Conservation (phyloP, 1,140 invertebrate genomes). For the Platyscapa corneri region DNA sequence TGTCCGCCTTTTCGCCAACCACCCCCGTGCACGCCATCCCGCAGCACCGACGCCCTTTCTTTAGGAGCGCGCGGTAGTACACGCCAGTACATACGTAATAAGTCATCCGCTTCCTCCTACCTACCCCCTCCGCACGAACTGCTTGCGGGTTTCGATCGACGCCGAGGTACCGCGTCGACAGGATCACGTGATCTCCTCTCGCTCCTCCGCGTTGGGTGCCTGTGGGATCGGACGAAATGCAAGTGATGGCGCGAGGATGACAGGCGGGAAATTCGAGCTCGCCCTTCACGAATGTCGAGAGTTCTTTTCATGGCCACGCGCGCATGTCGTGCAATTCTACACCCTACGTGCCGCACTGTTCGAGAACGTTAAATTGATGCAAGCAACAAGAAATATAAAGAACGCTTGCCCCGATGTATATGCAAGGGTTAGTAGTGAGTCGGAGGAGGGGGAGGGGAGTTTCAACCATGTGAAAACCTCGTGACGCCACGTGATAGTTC, state of each 20-base stretch:
- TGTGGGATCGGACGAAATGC: background rate
- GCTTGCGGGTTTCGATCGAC: conserved; percentile 53
- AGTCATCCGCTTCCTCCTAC: background rate
- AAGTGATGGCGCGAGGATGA: conserved; percentile 4
- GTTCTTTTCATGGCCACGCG: background rate
- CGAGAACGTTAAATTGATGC: too few relatives aligned
- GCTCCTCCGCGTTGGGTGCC: background rate
- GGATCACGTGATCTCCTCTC: conserved; percentile 55
- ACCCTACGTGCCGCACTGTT: background rate
- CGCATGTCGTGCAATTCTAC: background rate
- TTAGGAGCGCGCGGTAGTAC: too few relatives aligned
- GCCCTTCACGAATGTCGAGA: background rate
- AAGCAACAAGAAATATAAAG: background rate
- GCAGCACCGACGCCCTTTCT: too few relatives aligned
- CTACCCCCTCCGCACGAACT: conserved; percentile 18
- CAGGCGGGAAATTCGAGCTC: background rate
- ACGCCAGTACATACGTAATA: background rate
- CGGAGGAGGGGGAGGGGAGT: background rate
- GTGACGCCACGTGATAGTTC: conserved; percentile 15
- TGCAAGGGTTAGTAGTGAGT: background rate
- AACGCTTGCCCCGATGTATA: background rate
- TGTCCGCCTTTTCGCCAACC: too few relatives aligned
- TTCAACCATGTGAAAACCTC: conserved; percentile 16
- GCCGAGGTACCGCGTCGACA: conserved; percentile 40
- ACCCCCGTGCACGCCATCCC: too few relatives aligned